These are phyloP conservation scores for Apogon hyalosoma DNA, from an alignment of 2,797 vertebrate species.

Conservation along the genomic window DNA sequence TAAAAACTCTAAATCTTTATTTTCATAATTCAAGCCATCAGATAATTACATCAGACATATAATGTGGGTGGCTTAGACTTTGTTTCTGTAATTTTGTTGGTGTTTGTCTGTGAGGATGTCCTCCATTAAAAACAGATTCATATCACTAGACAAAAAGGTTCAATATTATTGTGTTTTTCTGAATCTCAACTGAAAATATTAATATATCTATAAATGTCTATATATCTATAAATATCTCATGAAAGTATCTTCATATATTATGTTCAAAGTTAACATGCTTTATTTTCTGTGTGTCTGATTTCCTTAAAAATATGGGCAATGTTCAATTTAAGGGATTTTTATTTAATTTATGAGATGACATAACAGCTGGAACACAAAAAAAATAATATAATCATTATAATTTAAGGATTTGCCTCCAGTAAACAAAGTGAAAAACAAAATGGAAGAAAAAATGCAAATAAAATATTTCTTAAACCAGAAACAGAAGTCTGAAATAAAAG, in stretches of 20 bases:
- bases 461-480: too few species aligned
- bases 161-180: neutral
- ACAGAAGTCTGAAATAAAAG: too few species aligned
- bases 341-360: too few species aligned
- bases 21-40: slow-evolving; percentile 27
- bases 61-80: slow-evolving; percentile 11
- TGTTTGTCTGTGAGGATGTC: slow-evolving; percentile 21
- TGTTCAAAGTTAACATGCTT: slow-evolving; percentile 5
- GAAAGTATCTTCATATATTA: too few species aligned
- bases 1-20: slow-evolving; percentile 15
- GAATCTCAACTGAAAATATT: neutral
- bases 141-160: neutral
- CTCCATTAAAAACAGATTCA: slow-evolving; percentile 7
- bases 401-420: too few species aligned
- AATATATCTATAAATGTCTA: neutral
- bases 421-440: too few species aligned
- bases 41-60: slow-evolving; percentile 6
- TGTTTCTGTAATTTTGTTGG: slow-evolving; percentile 5
- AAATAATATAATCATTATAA: too few species aligned
- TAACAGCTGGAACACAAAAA: too few species aligned
- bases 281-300: neutral
- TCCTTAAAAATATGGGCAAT: neutral
- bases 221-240: too few species aligned
- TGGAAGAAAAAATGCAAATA: too few species aligned
- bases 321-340: too few species aligned